Evolutionary conservation across 2,888 invertebrate species (phyloP), one percentile per base, ranked within the genome.

Genomic region (Oligia fasciuncula): DNA sequence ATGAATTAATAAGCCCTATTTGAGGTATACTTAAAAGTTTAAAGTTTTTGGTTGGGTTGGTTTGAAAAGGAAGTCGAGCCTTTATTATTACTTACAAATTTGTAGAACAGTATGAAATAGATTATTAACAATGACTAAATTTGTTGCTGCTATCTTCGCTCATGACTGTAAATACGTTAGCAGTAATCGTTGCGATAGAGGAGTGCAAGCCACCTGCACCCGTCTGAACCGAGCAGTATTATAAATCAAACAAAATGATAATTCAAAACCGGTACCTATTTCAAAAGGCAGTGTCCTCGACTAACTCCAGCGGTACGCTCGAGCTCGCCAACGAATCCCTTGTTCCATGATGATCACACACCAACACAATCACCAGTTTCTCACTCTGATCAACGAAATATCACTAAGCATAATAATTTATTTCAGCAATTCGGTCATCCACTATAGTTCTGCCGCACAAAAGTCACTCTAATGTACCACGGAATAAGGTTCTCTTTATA

Each of bases 201-300:
- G 85, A 92, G 90, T 93, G 92, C 91, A 91, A 90, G 90, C 89
- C 91, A 93, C 91, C 93, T 94, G 93, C 93, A 92, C 90, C 88
- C 90, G 90, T 79, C 90, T 89, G 91, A 91, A 91, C 92, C 88
- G 87, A 90, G 91, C 91, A 92, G 88, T 92, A 93, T 92, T 93
- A 95, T 95, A 96, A 96, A 96, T 96, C 95, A 95, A 96, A 96
- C 94, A 95, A 96, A 96, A 96, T 95, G 94, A 96, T 95, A 95
- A 95, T 94, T 93, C 93, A 95, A 96, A 97, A 97, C 96, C 96
- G 96, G 96, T 97, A 96, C 96, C 96, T 96, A 94, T 94, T 95
- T 95, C 91, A 96, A 96, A 96, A 95, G 94, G 91, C 93, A 94
- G 92, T 93, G 94, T 94, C 95, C 95, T 95, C 95, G 95, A 93